A percentile compares a stretch with the other conserved stretches of the same genome.
These are phyloP conservation scores for Andrena marginata DNA, from an alignment of 2,888 invertebrate genomes.

Conservation along the genomic window DNA sequence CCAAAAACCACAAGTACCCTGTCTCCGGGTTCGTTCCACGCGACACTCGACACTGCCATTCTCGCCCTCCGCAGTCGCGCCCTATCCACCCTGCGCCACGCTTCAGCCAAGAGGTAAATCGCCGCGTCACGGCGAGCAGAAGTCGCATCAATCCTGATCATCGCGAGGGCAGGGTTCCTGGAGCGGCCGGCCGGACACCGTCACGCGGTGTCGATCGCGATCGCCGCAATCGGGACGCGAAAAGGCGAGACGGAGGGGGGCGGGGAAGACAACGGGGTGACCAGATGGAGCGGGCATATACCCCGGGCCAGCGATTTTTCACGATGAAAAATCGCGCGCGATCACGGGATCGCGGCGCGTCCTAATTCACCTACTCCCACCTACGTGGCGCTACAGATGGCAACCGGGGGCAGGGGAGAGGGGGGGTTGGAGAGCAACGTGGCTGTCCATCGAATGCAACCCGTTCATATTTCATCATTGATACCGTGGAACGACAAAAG, in stretches of 20 bases:
- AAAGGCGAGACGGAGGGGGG: background rate
- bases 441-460: slow-evolving; percentile 26
- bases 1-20: no score
- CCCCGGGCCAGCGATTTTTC: background rate
- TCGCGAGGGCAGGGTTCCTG: no score
- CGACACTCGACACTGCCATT: no score
- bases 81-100: no score
- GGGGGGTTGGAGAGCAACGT: background rate
- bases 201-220: background rate
- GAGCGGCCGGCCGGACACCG: no score
- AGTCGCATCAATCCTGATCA: no score
- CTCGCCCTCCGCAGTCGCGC: no score
- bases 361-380: background rate
- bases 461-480: slow-evolving; percentile 53
- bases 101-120: no score
- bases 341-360: background rate
- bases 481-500: slow-evolving; percentile 51
- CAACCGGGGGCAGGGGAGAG: background rate
- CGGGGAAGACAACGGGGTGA: background rate
- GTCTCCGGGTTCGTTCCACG: no score
- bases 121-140: no score
- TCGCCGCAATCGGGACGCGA: background rate
- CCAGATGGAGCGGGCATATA: background rate
- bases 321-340: background rate
- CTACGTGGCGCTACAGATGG: background rate